Conservation (phyloP, 2,113 vertebrate genomes). For the Passer montanus region DNA sequence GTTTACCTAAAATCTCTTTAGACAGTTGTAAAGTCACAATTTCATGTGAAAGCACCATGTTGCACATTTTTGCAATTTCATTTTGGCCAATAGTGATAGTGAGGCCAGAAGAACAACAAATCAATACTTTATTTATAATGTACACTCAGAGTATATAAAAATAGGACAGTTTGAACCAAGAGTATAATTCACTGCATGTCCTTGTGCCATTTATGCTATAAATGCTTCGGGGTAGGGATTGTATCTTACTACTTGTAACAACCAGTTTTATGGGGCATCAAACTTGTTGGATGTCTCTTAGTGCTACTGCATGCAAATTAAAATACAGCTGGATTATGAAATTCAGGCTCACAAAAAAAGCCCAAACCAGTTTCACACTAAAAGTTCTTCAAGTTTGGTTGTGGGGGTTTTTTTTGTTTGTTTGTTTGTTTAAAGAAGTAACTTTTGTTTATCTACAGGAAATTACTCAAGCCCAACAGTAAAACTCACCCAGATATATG, state of each 20-base stretch:
- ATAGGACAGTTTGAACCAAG: not conserved
- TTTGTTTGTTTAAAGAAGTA: not conserved
- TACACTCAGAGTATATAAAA: not conserved
- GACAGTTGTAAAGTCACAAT: not conserved
- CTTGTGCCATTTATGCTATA: not conserved
- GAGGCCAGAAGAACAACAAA: not conserved
- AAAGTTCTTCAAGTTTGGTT: not conserved
- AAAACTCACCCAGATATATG: not conserved
- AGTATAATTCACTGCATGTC: not conserved
- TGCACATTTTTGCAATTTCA: not conserved
- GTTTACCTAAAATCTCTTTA: not conserved
- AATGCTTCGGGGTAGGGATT: not conserved
- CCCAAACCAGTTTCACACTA: not conserved
- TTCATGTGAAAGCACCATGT: not conserved
- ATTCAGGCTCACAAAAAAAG: not conserved
- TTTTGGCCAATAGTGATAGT: not conserved
- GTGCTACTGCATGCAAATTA: not conserved
- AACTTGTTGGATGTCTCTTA: not conserved
- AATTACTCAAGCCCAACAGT: not conserved
- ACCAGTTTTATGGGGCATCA: not conserved
- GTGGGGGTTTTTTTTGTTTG: not conserved
- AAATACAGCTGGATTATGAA: not conserved
- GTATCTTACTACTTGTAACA: not conserved
- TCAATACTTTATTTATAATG: not conserved
- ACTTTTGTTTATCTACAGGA: not conserved